A percentile compares a stretch with the other conserved stretches of the same genome.
Evolutionary conservation across 2,797 vertebrate genomes (phyloP).

Genomic region (Macroramphosus scolopax): DNA sequence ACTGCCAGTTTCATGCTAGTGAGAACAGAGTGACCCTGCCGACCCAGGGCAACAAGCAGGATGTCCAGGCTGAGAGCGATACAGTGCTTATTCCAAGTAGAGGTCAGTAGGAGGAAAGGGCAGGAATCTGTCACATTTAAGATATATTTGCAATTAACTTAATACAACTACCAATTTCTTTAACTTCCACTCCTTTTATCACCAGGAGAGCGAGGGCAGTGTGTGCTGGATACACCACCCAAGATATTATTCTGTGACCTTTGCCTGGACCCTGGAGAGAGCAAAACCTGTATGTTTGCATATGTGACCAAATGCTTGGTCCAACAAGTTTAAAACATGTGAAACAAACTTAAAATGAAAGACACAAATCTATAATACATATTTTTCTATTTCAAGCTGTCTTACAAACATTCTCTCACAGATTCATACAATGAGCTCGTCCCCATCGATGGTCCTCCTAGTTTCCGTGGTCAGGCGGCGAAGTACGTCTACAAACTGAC

Average conservation of each 20-base stretch:
- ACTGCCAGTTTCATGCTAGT: slow-evolving; percentile 96
- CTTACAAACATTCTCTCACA: slow-evolving; percentile 44
- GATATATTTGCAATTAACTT: too few relatives aligned
- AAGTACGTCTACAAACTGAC: slow-evolving; percentile 99
- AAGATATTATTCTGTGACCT: slow-evolving; percentile 99
- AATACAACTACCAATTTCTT: neutral
- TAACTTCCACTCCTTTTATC: slow-evolving; percentile 2
- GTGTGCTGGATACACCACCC: slow-evolving; percentile 95
- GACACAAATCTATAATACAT: too few relatives aligned
- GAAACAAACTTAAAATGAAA: too few relatives aligned
- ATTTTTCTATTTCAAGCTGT: neutral
- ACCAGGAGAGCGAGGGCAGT: slow-evolving; percentile 94
- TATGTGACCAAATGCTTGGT: neutral
- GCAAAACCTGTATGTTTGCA: slow-evolving; percentile 88
- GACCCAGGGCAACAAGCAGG: slow-evolving; percentile 86
- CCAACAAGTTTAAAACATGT: too few relatives aligned
- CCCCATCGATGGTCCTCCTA: slow-evolving; percentile 90
- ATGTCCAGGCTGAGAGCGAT: slow-evolving; percentile 94
- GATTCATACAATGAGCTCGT: slow-evolving; percentile 93
- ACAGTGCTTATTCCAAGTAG: slow-evolving; percentile 96
- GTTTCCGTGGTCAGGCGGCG: slow-evolving; percentile 94
- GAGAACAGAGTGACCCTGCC: slow-evolving; percentile 90
- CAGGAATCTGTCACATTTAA: too few relatives aligned
- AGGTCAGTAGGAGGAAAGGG: slow-evolving; percentile 79
- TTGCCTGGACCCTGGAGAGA: slow-evolving; percentile 92